Conservation (phyloP, 2,113 vertebrate species). For the Dicentrarchus labrax region DNA sequence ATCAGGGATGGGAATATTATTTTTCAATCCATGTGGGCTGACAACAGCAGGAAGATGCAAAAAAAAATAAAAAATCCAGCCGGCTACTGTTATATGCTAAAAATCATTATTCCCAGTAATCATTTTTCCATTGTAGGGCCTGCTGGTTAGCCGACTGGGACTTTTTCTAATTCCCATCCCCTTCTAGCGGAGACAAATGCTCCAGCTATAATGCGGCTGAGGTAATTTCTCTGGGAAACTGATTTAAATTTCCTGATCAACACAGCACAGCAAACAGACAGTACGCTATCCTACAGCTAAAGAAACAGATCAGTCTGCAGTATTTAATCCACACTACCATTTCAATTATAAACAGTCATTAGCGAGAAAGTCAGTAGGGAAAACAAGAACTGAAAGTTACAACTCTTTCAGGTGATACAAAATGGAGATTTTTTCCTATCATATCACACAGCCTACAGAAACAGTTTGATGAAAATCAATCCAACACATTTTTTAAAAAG, state of each 20-base stretch:
- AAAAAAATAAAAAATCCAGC: constrained; percentile 10
- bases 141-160: constrained; percentile 10
- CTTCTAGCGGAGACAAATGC: constrained; percentile 20
- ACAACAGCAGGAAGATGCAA: constrained; percentile 20
- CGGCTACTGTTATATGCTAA: background rate
- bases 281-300: constrained; percentile 60
- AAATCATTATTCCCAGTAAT: background rate
- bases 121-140: background rate
- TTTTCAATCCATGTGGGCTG: constrained; percentile 15
- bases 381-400: constrained; percentile 16
- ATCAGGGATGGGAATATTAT: constrained; percentile 45
- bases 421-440: constrained; percentile 5
- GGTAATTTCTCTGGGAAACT: constrained; percentile 80
- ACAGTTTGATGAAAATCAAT: constrained; percentile 15
- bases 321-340: constrained; percentile 28
- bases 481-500: background rate
- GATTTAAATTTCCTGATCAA: constrained; percentile 82
- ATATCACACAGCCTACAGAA: background rate
- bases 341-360: constrained; percentile 40
- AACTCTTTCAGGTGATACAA: constrained; percentile 73
- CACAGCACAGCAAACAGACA: constrained; percentile 78
- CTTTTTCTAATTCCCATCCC: constrained; percentile 32
- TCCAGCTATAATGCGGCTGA: background rate
- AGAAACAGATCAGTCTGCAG: constrained; percentile 45
- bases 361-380: constrained; percentile 45